Base-by-base conservation (phyloP, 2,888 invertebrate genomes). In the Galerucella calmariensis region DNA sequence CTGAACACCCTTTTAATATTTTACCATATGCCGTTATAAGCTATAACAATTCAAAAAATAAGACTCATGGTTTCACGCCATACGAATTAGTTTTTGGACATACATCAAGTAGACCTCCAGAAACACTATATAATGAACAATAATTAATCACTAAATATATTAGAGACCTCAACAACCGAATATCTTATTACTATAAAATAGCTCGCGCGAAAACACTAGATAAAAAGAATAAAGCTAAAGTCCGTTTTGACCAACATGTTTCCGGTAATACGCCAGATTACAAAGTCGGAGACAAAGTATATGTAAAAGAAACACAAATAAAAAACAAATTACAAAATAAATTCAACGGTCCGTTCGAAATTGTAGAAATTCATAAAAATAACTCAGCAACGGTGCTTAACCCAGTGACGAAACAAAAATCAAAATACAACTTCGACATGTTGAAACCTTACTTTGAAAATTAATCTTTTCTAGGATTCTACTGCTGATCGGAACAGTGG, bases 81-180 rank as follows among this genome's bases (percentile, higher is more conserved):
- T 74, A 76, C 53, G 77, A 77, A 63, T 65, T 78, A 71, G 41
- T 76, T 11, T 79, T 77, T 20, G 78, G 76, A n/a, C 76, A 78
- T 44, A 77, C 77, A 9, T 70, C 73, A 1, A 56, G 46, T 62
- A 65, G 78, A 72, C 72, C 77, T 3, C 77, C 76, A 11, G 76
- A 78, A 70, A 73, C 65, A 0, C 16, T 78, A 24, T 75, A 77
- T 41, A 75, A 78, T n/a, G 67, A 77, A 73, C 51, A 77, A 69
- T 63, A 68, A 71, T 27, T 79, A 14, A 76, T 78, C 35, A 56
- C 76, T 0, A 77, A 78, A 72, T 79, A 79, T 35, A 51, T 78
- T 8, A 24, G 75, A 72, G 77, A 78, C 24, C 16, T 76, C 11
- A 76, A 72, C 16, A 74, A 20, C 41, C 44, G 73, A 14, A 76